Base-by-base conservation (phyloP, 2,113 vertebrate genomes). In the Oryzias woworae region DNA sequence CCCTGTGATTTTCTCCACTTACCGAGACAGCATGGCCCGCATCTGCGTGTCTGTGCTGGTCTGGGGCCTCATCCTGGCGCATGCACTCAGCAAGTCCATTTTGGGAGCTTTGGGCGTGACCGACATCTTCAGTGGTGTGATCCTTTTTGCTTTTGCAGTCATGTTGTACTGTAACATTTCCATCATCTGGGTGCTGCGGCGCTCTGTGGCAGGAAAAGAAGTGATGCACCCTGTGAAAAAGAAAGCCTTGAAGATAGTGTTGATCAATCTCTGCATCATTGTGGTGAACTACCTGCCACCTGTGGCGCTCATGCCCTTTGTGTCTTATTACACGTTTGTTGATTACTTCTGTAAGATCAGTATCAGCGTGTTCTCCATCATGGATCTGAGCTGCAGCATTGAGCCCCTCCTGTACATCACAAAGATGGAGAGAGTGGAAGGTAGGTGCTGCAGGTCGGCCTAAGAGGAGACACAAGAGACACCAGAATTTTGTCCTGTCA, bases 81-180 rank as follows among this genome's bases (percentile, higher is more conserved):
- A 90, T 7, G 70, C 78, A 0, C 16, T 91, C 22, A 75, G 76
- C 36, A 88, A 91, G 67, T 71, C 68, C 66, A 64, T 78, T 46
- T 41, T 87, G 41, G 85, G 84, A 4, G 49, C 62, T 7, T 41
- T 79, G 56, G 80, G 62, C 2, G 71, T 84, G 56, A 56, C 51
- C 4, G 72, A 80, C 5, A 22, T 87, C 56, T 92, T 92, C 86
- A 83, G 85, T 13, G 82, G 83, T 0, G 53, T 91, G 69, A 87
- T 93, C 62, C 84, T 92, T 41, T 82, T 79, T 1, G 54, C 89
- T n/a, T 90, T 92, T n/a, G 70, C 66, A 0, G 47, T 92, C 74
- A 92, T 92, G 91, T 51, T 92, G 28, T 90, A 91, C 85, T 92
- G 89, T 70, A 92, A 92, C 69, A 41, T 88, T 45, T 90, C 91